phyloP scores from a whole-genome alignment of 2,113 vertebrate genomes.

The Numenius arquata region DNA sequence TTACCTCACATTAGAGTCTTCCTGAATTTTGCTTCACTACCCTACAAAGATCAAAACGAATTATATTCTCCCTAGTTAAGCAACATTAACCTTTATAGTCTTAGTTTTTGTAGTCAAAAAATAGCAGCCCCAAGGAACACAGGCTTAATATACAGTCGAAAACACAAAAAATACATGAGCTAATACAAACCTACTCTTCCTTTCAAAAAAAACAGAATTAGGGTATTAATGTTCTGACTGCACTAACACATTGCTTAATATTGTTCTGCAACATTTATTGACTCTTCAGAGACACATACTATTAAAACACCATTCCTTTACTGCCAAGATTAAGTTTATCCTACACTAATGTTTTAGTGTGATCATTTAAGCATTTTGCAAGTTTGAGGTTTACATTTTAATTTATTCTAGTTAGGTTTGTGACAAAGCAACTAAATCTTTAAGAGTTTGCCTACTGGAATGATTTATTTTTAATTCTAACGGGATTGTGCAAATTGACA shows the following conservation, averaged over 20 bases:
- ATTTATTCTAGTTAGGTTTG: conserved; percentile 40
- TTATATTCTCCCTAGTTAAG: neutral
- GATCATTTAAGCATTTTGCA: conserved; percentile 39
- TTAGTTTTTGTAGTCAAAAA: neutral
- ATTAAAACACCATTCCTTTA: conserved; percentile 4
- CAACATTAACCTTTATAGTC: neutral
- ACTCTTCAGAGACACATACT: conserved; percentile 31
- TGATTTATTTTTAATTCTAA: conserved; percentile 59
- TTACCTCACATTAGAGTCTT: neutral
- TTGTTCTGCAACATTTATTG: conserved; percentile 41
- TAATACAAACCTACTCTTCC: neutral
- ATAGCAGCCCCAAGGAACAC: neutral
- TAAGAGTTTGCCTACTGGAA: conserved; percentile 37
- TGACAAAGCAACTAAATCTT: conserved; percentile 48
- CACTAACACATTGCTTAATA: conserved; percentile 29
- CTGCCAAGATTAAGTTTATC: conserved; percentile 42
- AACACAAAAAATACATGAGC: neutral
- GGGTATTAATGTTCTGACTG: neutral
- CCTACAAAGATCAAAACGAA: neutral
- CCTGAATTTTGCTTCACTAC: neutral
- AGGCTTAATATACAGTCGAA: conserved; percentile 48
- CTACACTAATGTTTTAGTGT: conserved; percentile 22
- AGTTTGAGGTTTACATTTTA: conserved; percentile 49
- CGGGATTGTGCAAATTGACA: conserved; percentile 28
- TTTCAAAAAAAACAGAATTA: conserved; percentile 22